Evolutionary conservation across 1,140 invertebrate species (phyloP).

Genomic region (Drosophila sp.): DNA sequence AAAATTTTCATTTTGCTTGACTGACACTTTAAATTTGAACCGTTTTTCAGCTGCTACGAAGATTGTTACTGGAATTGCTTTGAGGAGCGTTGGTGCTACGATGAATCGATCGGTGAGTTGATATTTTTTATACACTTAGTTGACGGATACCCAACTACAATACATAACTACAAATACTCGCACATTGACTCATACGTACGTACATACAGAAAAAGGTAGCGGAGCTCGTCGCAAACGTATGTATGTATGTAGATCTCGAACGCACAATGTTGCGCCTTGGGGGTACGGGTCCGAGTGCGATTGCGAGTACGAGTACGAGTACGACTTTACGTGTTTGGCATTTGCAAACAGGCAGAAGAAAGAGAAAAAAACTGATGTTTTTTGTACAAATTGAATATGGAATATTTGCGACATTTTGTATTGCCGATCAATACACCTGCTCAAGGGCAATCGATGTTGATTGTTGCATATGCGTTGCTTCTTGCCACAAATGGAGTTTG

Average conservation of each 20-base stretch:
- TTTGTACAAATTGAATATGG: not conserved
- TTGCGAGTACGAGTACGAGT: not conserved
- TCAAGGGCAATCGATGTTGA: conserved; percentile 2
- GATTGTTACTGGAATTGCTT: conserved; percentile 86
- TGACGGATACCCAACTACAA: conserved; percentile 35
- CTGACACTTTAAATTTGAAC: conserved; percentile 2
- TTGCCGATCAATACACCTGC: not conserved
- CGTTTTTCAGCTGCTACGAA: conserved; percentile 84
- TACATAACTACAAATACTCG: conserved; percentile 17
- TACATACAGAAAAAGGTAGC: not conserved
- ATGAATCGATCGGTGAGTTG: conserved; percentile 85
- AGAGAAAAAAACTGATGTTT: conserved; percentile 17
- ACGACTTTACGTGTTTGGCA: conserved; percentile 58
- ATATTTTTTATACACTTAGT: conserved; percentile 30
- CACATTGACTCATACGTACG: conserved; percentile 12
- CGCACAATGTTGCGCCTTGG: conserved; percentile 42
- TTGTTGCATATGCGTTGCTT: not conserved
- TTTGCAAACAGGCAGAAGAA: conserved; percentile 39
- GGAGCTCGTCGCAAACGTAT: too few relatives aligned
- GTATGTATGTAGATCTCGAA: conserved; percentile 54
- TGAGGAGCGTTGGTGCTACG: conserved; percentile 86
- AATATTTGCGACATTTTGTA: not conserved
- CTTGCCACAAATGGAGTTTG: conserved; percentile 3
- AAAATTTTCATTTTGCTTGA: conserved; percentile 27
- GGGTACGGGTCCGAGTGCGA: conserved; percentile 6